These are phyloP conservation scores for Cnemophilus loriae DNA, from an alignment of 2,113 vertebrate genomes.

Conservation along the genomic window DNA sequence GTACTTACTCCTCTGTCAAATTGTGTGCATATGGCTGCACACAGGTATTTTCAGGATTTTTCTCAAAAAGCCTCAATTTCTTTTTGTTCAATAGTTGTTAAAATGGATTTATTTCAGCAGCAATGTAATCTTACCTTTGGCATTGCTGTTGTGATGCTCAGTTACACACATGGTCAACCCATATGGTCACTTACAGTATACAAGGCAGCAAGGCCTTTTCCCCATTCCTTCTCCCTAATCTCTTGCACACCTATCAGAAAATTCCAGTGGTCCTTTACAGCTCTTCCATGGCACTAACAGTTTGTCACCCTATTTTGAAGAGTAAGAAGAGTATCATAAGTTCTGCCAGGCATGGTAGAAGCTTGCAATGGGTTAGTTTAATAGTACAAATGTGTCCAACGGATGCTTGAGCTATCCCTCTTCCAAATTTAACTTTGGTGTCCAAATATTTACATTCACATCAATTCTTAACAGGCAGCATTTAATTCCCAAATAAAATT, in stretches of 20 bases:
- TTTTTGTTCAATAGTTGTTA: background rate
- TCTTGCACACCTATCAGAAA: background rate
- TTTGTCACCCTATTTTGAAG: background rate
- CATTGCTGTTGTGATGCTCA: background rate
- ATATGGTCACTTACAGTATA: background rate
- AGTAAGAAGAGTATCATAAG: background rate
- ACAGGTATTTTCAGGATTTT: background rate
- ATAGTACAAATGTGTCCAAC: background rate
- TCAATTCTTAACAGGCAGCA: background rate
- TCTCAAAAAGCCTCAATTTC: background rate
- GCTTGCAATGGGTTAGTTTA: background rate
- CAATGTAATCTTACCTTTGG: background rate
- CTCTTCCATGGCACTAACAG: background rate
- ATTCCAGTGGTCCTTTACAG: background rate
- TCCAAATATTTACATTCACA: background rate
- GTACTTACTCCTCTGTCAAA: background rate
- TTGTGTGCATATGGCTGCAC: background rate
- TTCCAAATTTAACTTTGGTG: background rate
- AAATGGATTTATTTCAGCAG: background rate
- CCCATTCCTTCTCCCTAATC: background rate
- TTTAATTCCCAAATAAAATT: background rate
- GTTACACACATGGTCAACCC: accelerated
- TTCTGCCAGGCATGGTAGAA: background rate
- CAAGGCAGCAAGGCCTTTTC: background rate
- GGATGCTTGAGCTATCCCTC: background rate